Conservation (phyloP, 2,888 invertebrate species). For the Shargacucullia verbasci region DNA sequence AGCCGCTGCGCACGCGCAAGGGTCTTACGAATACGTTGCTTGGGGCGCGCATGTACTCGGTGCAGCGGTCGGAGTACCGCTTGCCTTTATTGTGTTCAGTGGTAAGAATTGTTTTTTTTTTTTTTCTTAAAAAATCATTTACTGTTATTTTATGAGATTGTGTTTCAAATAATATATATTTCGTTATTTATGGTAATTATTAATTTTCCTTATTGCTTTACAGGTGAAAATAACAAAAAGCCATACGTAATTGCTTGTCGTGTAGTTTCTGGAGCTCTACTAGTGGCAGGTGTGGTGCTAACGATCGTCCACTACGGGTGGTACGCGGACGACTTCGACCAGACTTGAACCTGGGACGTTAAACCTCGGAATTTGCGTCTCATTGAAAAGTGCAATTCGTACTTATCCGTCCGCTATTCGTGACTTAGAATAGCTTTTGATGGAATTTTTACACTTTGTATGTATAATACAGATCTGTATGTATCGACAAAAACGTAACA, state of each 20-base stretch:
- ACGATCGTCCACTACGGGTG: conserved; percentile 61
- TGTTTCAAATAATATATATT: no score
- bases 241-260: conserved; percentile 63
- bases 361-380: conserved; percentile 9
- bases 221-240: conserved; percentile 77
- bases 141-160: not conserved
- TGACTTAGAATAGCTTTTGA: conserved; percentile 62
- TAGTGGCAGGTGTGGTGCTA: conserved; percentile 60
- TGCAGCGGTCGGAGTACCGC: conserved; percentile 90
- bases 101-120: conserved; percentile 60
- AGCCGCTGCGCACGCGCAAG: conserved; percentile 50
- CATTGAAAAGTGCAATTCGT: conserved; percentile 63
- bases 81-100: conserved; percentile 90
- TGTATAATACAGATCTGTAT: conserved; percentile 28
- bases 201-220: conserved; percentile 37
- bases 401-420: conserved; percentile 68
- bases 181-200: not conserved
- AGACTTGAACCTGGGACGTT: conserved; percentile 57
- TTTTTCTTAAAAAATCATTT: no score
- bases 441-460: conserved; percentile 60
- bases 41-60: conserved; percentile 93
- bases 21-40: conserved; percentile 83
- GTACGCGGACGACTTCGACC: conserved; percentile 56
- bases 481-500: conserved; percentile 1
- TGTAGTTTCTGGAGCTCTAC: conserved; percentile 64